A percentile compares a stretch with the other conserved stretches of the same genome.
Evolutionary conservation across 2,888 invertebrate species (phyloP).

Genomic region (Drosophila tanythrix): DNA sequence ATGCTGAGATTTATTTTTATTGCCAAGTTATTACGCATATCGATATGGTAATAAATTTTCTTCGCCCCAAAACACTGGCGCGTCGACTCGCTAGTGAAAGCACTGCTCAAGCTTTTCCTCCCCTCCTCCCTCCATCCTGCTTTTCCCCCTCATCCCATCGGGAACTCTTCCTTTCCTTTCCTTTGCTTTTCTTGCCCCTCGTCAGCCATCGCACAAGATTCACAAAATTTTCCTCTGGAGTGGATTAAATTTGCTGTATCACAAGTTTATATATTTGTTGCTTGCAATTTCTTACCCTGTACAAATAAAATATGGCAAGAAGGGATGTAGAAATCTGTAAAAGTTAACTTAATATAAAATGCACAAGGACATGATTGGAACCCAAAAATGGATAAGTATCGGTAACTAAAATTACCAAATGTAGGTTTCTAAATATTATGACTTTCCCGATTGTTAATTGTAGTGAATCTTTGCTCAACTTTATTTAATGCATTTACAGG

Average conservation of each 20-base stretch:
- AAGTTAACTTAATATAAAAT: not conserved
- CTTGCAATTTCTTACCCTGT: constrained; percentile 46
- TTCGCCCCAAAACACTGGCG: constrained; percentile 53
- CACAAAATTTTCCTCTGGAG: constrained; percentile 45
- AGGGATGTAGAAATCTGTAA: not conserved
- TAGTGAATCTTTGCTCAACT: not conserved
- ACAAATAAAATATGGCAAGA: not conserved
- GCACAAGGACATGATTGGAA: not conserved
- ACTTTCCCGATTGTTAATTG: not conserved
- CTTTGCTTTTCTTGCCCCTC: not conserved
- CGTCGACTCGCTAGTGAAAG: constrained; percentile 65
- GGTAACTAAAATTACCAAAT: no score
- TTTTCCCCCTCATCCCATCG: not conserved
- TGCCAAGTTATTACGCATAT: constrained; percentile 81
- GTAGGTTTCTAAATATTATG: not conserved
- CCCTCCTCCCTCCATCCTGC: not conserved
- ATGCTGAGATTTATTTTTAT: constrained; percentile 79
- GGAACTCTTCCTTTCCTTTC: constrained; percentile 1
- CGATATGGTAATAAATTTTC: constrained; percentile 79
- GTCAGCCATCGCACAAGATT: constrained; percentile 20
- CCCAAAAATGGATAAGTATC: not conserved
- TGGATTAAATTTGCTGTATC: constrained; percentile 74
- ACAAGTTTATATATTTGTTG: constrained; percentile 31
- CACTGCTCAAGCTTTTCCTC: constrained; percentile 29
- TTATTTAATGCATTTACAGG: not conserved